Conservation (phyloP, 1,140 invertebrate genomes). For the Goniozus legneri region DNA sequence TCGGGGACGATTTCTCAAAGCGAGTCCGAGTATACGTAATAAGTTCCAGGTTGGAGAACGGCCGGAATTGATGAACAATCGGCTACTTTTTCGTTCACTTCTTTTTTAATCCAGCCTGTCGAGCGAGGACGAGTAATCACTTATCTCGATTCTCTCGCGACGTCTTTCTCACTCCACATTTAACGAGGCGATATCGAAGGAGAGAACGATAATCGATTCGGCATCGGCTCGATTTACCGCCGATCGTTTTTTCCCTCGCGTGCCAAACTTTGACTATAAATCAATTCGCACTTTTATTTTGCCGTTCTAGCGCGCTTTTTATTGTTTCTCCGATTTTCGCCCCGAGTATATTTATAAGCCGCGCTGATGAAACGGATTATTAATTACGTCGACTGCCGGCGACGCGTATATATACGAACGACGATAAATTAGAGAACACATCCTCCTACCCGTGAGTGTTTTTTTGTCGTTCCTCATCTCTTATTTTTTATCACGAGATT, state of each 20-base stretch:
- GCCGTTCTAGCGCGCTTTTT: constrained; percentile 34
- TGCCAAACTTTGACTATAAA: constrained; percentile 37
- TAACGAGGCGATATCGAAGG: no score
- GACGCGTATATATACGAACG: constrained; percentile 37
- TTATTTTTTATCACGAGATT: no score
- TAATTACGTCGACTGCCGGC: constrained; percentile 41
- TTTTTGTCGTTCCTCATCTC: no score
- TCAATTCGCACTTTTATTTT: constrained; percentile 43
- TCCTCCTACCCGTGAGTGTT: no score
- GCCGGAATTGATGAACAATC: no score
- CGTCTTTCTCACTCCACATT: constrained; percentile 25
- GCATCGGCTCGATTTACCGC: constrained; percentile 45
- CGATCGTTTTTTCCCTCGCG: constrained; percentile 29
- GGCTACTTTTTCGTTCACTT: no score
- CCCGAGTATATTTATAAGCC: constrained; percentile 30
- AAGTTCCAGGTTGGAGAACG: no score
- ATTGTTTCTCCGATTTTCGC: constrained; percentile 19
- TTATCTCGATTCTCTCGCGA: constrained; percentile 27
- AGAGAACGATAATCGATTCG: constrained; percentile 42
- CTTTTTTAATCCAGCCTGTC: no score
- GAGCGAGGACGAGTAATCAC: no score
- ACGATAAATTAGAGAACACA: no score
- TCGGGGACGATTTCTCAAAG: no score
- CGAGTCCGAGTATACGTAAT: no score
- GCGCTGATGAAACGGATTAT: constrained; percentile 47